Percentiles rank a stretch among this genome's conserved stretches.
These are phyloP conservation scores for Teinopalpus imperialis DNA, from an alignment of 2,888 invertebrate genomes.

Conservation along the genomic window DNA sequence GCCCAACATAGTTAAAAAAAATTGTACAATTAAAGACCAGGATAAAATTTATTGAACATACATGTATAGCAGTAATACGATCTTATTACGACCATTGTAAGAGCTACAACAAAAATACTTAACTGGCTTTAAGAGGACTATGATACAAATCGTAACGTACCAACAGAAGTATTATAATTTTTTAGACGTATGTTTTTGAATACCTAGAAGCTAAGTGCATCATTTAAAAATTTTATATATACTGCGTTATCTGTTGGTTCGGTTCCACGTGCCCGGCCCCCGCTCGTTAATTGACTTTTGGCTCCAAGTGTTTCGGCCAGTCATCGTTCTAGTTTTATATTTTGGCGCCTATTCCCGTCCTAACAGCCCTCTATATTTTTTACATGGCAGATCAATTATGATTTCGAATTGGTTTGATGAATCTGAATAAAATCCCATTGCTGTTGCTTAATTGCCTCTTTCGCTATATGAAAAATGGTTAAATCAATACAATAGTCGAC, in stretches of 20 bases:
- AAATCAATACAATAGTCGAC: constrained; percentile 56
- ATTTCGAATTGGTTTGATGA: constrained; percentile 80
- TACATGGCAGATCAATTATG: constrained; percentile 79
- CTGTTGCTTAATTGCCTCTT: constrained; percentile 77
- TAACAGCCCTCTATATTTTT: constrained; percentile 77
- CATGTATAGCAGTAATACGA: no score
- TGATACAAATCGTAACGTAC: no score
- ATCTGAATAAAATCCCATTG: constrained; percentile 80
- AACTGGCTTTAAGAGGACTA: no score
- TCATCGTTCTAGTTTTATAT: constrained; percentile 78
- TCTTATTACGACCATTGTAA: no score
- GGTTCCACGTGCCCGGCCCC: constrained; percentile 60
- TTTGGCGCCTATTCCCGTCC: constrained; percentile 76
- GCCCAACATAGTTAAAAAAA: no score
- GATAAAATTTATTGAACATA: no score
- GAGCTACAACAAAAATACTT: no score
- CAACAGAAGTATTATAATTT: no score
- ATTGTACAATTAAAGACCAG: no score
- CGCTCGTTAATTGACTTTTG: constrained; percentile 75
- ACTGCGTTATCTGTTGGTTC: constrained; percentile 47
- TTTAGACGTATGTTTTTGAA: no score
- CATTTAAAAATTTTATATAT: constrained; percentile 36
- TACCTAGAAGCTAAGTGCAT: constrained; percentile 15
- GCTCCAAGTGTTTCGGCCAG: constrained; percentile 71
- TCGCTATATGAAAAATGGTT: constrained; percentile 73